Base-by-base conservation (phyloP, 2,113 vertebrate species). In the Oryzias celebensis region DNA sequence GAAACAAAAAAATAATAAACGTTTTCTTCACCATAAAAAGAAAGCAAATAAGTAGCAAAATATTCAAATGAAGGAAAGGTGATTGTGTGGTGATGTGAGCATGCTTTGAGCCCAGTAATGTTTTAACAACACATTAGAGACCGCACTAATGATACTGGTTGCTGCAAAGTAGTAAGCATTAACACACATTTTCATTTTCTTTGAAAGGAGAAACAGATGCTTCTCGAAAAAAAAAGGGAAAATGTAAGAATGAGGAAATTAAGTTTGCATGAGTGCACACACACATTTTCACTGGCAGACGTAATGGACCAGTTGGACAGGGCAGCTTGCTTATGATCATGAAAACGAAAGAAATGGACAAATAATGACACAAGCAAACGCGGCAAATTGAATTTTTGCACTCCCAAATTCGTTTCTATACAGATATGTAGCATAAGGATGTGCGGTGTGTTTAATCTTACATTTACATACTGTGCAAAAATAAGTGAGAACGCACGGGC, bases 291-390 rank as follows among this genome's bases (percentile, higher is more conserved):
- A 55, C 62, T 56, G 68, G 60, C 75, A 78, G 73, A 62, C 74
- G 52, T 87, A 91, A 88, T 87, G 77, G 79, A 82, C 75, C 88
- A 83, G 80, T 87, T 83, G 83, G 84, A 78, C 67, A 71, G 74
- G 77, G 88, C 87, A 90, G 85, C 85, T 88, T 89, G 91, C 82
- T 81, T 82, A 84, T 89, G 77, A 80, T 85, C 52, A 70, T 61
- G 53, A 41, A 54, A 54, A 17, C 36, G 14, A 18, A 36, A 42
- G 43, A 56, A 46, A 53, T 42, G 51, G 56, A 66, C 62, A 88
- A 85, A 82, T 85, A 85, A 73, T 73, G 69, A 68, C 57, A 73
- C 36, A 62, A 49, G 47, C 60, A 67, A 58, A 77, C n/a, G 14
- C 22, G 46, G 55, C 16, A 16, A 61, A 50, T 49, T 28, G 22